Evolutionary conservation across 2,113 vertebrate species (phyloP), one percentile per base, ranked within the genome.

Genomic region (Aix galericulata): DNA sequence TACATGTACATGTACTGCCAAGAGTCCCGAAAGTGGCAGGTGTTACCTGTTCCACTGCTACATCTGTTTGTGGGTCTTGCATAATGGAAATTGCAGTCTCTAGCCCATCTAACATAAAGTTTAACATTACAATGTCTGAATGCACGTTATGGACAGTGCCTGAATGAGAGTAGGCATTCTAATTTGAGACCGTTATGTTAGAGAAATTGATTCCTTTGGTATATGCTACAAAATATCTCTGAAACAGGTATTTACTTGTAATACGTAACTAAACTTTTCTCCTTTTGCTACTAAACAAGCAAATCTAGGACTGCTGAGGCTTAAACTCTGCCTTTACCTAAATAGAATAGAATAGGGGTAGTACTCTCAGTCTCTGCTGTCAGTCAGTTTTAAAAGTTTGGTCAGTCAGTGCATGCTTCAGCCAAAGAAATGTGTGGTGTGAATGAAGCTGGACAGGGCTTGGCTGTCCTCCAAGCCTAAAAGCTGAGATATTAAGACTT

Each of bases 381-480:
- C 64, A 58, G 59, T 3, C 0, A 0, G 8, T 42, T 77, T 60
- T 8, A 22, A 13, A 59, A 64, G 46, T 36, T 11, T 50, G 40
- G 17, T 79, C 27, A 29, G 46, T 21, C n/a, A 27, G 29, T 50
- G 34, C 31, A 25, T 29, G 72, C 60, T 55, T 42, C 32, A n/a
- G 46, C 44, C 40, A 58, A 38, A 71, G 27, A 42, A 80, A 58
- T 20, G 27, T 13, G 40, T 34, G 15, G 11, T 36, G n/a, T 88
- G 69, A 88, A 85, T 67, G 80, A 67, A 71, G 31, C 44, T 77
- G 69, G 40, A 81, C 27, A 72, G 79, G 40, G 25, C 32, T 26
- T 81, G 91, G 84, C 75, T 42, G 46, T 21, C 26, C 42, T 73
- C 48, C 69, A 52, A 56, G 17, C n/a, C 36, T 67, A 80, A 73